Evolutionary conservation across 2,888 invertebrate species (phyloP).

Genomic region (Chirona hameri): DNA sequence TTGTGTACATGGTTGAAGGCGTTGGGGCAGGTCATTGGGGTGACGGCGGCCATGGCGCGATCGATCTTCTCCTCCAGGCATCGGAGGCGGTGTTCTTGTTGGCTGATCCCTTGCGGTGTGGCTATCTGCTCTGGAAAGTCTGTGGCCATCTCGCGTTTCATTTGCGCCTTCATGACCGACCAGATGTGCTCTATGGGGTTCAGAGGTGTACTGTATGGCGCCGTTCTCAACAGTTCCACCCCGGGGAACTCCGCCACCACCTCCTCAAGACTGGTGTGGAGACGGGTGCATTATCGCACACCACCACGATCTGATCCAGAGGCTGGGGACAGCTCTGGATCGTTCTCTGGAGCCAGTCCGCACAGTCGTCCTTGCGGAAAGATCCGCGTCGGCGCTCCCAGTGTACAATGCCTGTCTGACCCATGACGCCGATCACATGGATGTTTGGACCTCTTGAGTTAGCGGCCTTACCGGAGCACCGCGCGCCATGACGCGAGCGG

Average conservation of each 20-base stretch:
- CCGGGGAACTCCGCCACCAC: too few species aligned
- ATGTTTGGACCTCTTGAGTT: not conserved
- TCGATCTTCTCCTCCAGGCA: too few species aligned
- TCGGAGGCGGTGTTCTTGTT: too few species aligned
- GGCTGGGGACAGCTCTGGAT: too few species aligned
- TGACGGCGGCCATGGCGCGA: not conserved
- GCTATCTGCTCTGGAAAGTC: not conserved
- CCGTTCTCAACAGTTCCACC: too few species aligned
- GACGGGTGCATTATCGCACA: not conserved
- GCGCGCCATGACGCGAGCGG: not conserved
- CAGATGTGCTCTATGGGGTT: too few species aligned
- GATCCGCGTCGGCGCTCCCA: too few species aligned
- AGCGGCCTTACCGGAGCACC: not conserved
- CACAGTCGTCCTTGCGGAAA: too few species aligned
- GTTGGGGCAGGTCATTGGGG: not conserved
- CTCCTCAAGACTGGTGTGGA: not conserved
- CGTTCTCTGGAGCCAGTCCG: too few species aligned
- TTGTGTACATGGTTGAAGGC: not conserved
- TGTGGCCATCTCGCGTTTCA: not conserved
- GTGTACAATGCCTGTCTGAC: too few species aligned
- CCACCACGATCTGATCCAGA: too few species aligned
- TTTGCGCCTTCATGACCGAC: not conserved
- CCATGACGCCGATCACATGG: not conserved
- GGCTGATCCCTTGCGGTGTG: not conserved
- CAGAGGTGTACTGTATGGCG: not conserved